Conservation (phyloP, 2,113 vertebrate species). For the Chloropsis cyanopogon region DNA sequence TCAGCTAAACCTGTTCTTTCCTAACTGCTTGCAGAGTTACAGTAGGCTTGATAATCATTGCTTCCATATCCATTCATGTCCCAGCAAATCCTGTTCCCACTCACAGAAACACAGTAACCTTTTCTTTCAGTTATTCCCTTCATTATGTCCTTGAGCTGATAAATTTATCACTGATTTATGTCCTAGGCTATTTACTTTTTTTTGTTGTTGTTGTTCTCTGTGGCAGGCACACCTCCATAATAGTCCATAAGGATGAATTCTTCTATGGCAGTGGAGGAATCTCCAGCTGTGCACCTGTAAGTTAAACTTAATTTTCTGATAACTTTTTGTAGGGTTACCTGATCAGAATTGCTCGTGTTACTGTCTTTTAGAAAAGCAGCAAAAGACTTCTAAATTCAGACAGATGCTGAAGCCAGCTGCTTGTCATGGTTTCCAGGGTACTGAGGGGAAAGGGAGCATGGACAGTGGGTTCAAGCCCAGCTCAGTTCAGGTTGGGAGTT, state of each 20-base stretch:
- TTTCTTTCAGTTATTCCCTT: not conserved
- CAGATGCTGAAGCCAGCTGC: not conserved
- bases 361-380: not conserved
- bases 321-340: not conserved
- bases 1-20: not conserved
- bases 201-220: not conserved
- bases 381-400: not conserved
- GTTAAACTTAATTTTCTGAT: constrained; percentile 41
- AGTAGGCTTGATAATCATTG: not conserved
- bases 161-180: not conserved
- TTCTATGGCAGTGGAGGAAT: constrained; percentile 90
- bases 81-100: not conserved
- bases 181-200: not conserved
- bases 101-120: not conserved
- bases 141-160: not conserved
- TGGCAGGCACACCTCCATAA: constrained; percentile 90
- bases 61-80: not conserved
- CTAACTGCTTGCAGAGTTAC: not conserved
- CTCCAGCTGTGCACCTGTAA: constrained; percentile 87
- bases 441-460: not conserved
- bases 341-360: not conserved
- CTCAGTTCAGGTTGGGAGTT: not conserved
- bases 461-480: not conserved
- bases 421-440: not conserved
- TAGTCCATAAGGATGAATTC: constrained; percentile 90